phyloP scores from a whole-genome alignment of 2,797 vertebrate genomes.

The Anguilla megastoma region DNA sequence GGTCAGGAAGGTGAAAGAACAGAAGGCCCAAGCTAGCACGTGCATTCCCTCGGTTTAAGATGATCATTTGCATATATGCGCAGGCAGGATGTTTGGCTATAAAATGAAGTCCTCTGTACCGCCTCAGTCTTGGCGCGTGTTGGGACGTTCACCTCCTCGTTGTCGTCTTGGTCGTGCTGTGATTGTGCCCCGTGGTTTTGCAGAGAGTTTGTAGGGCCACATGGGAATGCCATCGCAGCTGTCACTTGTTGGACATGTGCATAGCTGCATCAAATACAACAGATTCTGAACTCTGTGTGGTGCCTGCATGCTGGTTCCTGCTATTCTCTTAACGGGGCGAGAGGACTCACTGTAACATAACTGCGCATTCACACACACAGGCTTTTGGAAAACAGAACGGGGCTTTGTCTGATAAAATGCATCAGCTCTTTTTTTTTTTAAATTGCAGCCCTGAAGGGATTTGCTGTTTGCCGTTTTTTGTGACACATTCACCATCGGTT shows the following conservation, averaged over 20 bases:
- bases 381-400: neutral
- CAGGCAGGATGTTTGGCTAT: neutral
- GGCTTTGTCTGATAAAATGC: conserved; percentile 2
- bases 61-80: neutral
- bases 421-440: neutral
- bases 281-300: neutral
- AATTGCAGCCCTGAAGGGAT: neutral
- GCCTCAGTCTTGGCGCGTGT: neutral
- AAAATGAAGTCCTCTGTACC: neutral
- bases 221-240: neutral
- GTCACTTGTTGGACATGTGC: neutral
- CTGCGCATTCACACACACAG: neutral
- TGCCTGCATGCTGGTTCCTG: neutral
- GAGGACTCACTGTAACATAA: neutral
- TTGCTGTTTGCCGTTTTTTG: neutral
- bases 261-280: neutral
- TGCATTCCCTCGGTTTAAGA: neutral
- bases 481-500: neutral
- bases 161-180: neutral
- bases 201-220: neutral
- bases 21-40: neutral
- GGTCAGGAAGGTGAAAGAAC: neutral
- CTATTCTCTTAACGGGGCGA: neutral
- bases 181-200: neutral
- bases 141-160: neutral